phyloP scores from a whole-genome alignment of 1,140 invertebrate species.

The Saccostrea echinata region DNA sequence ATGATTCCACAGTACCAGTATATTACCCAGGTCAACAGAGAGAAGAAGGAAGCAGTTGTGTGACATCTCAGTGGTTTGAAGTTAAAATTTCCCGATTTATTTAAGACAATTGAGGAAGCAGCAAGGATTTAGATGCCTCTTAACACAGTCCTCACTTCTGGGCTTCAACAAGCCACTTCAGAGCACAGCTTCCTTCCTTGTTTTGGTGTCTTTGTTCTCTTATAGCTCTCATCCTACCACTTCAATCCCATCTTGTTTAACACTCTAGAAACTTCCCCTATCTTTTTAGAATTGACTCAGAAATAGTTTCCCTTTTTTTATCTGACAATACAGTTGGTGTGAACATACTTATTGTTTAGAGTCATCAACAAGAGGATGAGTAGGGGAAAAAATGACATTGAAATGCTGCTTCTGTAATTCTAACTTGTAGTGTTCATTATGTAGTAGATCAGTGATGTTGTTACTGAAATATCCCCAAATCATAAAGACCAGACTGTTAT shows the following conservation, averaged over 20 bases:
- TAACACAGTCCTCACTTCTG: not conserved
- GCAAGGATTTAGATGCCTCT: constrained; percentile 10
- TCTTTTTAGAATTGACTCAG: not conserved
- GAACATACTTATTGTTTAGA: too few species aligned
- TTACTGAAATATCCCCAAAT: too few species aligned
- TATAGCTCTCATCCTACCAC: not conserved
- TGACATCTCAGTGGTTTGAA: too few species aligned
- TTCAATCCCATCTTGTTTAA: not conserved
- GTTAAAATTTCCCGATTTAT: not conserved
- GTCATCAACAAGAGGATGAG: too few species aligned
- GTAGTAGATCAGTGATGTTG: too few species aligned
- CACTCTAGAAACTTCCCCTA: not conserved
- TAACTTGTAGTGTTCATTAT: too few species aligned
- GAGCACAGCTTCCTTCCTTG: constrained; percentile 9
- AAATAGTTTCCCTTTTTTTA: not conserved
- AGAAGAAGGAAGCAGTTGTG: not conserved
- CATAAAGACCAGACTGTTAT: too few species aligned
- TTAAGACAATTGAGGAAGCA: constrained; percentile 1
- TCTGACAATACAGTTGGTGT: not conserved
- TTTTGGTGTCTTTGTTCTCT: constrained; percentile 8
- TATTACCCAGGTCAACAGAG: too few species aligned
- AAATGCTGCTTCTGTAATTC: too few species aligned
- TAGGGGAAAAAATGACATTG: too few species aligned
- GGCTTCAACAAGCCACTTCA: not conserved
- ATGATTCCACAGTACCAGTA: too few species aligned